Conservation (phyloP, 1,140 invertebrate genomes). For the Drosophila mauritiana region DNA sequence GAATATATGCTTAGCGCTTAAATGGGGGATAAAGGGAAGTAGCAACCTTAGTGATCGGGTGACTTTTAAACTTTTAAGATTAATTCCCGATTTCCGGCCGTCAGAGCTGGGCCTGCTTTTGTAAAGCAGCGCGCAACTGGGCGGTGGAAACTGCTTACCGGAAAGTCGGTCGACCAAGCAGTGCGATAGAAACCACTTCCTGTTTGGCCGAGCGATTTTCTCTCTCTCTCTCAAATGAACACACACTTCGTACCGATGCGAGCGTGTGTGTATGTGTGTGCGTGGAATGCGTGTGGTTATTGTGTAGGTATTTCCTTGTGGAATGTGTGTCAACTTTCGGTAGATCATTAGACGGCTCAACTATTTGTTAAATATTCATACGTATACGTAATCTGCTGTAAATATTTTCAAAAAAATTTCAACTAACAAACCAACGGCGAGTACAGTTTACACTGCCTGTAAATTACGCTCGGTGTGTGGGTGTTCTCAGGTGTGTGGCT, state of each 20-base stretch:
- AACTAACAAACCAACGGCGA: slow-evolving; percentile 79
- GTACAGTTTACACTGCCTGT: slow-evolving; percentile 77
- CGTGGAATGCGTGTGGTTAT: slow-evolving; percentile 43
- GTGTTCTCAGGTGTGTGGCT: slow-evolving; percentile 47
- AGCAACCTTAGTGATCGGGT: slow-evolving; percentile 57
- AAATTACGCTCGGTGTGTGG: slow-evolving; percentile 42
- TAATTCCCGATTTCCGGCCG: slow-evolving; percentile 12
- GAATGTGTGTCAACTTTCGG: slow-evolving; percentile 73
- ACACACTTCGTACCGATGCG: slow-evolving; percentile 64
- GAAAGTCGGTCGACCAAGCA: slow-evolving; percentile 41
- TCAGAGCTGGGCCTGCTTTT: slow-evolving; percentile 32
- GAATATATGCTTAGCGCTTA: slow-evolving; percentile 69
- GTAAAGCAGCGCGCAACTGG: slow-evolving; percentile 25
- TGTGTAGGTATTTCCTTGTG: slow-evolving; percentile 29
- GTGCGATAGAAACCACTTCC: not conserved
- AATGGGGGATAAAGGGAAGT: slow-evolving; percentile 22
- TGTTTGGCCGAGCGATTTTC: slow-evolving; percentile 57
- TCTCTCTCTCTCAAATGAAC: slow-evolving; percentile 55
- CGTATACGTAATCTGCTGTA: slow-evolving; percentile 57
- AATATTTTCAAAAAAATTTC: slow-evolving; percentile 78
- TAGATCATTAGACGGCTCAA: slow-evolving; percentile 75
- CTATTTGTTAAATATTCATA: slow-evolving; percentile 60
- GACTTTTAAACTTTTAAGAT: slow-evolving; percentile 21
- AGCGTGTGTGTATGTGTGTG: slow-evolving; percentile 37
- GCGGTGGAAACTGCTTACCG: slow-evolving; percentile 25